phyloP scores from a whole-genome alignment of 2,113 vertebrate species.

The Gnathonemus longibarbis region DNA sequence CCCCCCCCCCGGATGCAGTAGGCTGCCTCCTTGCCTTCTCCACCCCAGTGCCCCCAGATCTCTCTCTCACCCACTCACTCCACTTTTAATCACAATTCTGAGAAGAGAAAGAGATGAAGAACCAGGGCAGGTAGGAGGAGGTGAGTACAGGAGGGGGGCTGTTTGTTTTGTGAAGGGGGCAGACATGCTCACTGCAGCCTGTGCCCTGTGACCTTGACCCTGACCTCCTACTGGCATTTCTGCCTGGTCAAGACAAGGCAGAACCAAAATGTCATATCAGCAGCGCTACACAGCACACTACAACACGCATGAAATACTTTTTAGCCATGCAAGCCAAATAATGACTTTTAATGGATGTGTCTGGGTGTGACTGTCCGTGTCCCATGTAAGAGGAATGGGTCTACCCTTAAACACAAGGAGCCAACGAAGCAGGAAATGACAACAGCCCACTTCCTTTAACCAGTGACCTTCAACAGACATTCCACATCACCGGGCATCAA shows the following conservation, averaged over 20 bases:
- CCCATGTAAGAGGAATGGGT: background rate
- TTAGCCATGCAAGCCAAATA: background rate
- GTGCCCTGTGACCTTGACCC: background rate
- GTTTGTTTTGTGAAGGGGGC: background rate
- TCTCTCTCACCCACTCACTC: background rate
- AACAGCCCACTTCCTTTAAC: slow-evolving; percentile 58
- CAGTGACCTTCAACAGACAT: slow-evolving; percentile 34
- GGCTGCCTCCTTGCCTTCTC: slow-evolving; percentile 29
- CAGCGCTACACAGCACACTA: background rate
- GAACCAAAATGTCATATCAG: background rate
- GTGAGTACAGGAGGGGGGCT: background rate
- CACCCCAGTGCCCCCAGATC: background rate
- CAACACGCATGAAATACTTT: background rate
- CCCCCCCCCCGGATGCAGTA: slow-evolving; percentile 28
- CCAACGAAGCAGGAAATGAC: slow-evolving; percentile 39
- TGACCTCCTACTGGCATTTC: background rate
- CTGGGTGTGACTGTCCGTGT: background rate
- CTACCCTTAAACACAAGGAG: slow-evolving; percentile 12
- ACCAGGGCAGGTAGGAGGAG: background rate
- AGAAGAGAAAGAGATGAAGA: background rate
- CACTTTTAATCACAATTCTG: background rate
- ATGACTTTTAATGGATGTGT: slow-evolving; percentile 1
- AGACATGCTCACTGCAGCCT: no score
- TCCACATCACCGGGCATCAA: slow-evolving; percentile 33
- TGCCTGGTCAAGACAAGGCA: background rate